Base-by-base conservation (phyloP, 2,113 vertebrate species). In the Apteryx mantelli region DNA sequence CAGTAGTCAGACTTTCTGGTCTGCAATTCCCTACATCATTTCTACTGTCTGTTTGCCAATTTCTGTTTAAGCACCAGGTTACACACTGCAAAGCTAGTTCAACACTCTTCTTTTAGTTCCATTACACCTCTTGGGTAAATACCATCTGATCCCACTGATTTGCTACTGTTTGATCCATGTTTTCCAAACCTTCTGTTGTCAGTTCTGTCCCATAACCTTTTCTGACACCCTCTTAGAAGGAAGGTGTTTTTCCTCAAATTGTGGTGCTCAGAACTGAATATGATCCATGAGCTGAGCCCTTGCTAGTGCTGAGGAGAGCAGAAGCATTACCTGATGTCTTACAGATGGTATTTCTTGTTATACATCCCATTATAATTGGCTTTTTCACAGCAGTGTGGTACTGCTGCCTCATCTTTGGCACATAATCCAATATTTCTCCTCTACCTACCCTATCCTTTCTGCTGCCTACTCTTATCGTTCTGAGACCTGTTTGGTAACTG, bases 51-150 rank as follows among this genome's bases (percentile, higher is more conserved):
- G 66, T 82, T 93, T 88, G 63, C 34, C 81, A 86, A 88, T 1
- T 32, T 87, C 48, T 93, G 90, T 66, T 86, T 48, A 20, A 88
- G 70, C 74, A 38, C 74, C 78, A 56, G 88, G 88, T 96, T 96
- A 95, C 85, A 96, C 85, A 42, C 96, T 86, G 76, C 5, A 5
- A 76, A 75, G 84, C 95, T 80, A 93, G 60, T 79, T 93, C 86
- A n/a, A 22, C 71, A 38, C 36, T 66, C 87, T 74, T 65, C 15
- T 69, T 91, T 66, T 15, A 81, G 88, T 78, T 95, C 76, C 90
- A 96, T 93, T 90, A 74, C 93, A 78, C 92, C 71, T 94, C 82
- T 42, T 86, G 90, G 90, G 88, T 96, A 97, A 96, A 94, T 81
- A 96, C 82, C 96, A 95, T 95, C 95, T 93, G 96, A 96, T 95